These are phyloP conservation scores for Cabera pusaria DNA, from an alignment of 2,888 invertebrate species.

Conservation along the genomic window DNA sequence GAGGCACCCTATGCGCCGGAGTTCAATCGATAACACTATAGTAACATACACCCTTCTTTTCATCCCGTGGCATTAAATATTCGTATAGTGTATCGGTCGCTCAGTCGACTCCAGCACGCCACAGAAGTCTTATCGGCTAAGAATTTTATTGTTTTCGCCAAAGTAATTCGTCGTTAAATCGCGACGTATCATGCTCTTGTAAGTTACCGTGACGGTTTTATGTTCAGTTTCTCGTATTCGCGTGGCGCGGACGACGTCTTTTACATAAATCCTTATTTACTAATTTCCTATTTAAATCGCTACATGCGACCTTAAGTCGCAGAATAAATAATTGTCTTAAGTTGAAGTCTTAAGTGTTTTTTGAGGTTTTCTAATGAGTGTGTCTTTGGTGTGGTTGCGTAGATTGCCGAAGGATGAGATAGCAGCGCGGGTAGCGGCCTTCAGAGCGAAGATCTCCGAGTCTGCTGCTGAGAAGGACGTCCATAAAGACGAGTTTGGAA, in stretches of 20 bases:
- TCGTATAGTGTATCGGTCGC: constrained; percentile 3
- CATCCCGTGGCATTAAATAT: constrained; percentile 7
- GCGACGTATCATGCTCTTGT: constrained; percentile 74
- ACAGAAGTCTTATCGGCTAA: constrained; percentile 64
- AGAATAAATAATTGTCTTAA: too few relatives aligned
- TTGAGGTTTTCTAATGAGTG: constrained; percentile 55
- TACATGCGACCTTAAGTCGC: too few relatives aligned
- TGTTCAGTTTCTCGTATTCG: constrained; percentile 53
- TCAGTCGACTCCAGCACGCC: constrained; percentile 49
- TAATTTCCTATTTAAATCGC: too few relatives aligned
- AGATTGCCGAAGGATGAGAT: constrained; percentile 95
- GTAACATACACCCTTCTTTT: too few relatives aligned
- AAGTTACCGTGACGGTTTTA: constrained; percentile 59
- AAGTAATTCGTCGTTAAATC: constrained; percentile 70
- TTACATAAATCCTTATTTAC: constrained; percentile 1
- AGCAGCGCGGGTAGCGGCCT: constrained; percentile 92
- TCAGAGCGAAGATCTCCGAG: constrained; percentile 93
- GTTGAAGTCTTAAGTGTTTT: constrained; percentile 4
- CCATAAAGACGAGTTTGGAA: constrained; percentile 92
- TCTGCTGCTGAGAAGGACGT: constrained; percentile 82
- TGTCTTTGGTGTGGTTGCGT: constrained; percentile 77
- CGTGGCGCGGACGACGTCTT: constrained; percentile 38
- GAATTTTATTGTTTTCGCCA: constrained; percentile 67
- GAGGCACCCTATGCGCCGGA: constrained; percentile 16
- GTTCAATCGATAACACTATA: constrained; percentile 17